Conservation (phyloP, 1,140 invertebrate species). For the Delia radicum region DNA sequence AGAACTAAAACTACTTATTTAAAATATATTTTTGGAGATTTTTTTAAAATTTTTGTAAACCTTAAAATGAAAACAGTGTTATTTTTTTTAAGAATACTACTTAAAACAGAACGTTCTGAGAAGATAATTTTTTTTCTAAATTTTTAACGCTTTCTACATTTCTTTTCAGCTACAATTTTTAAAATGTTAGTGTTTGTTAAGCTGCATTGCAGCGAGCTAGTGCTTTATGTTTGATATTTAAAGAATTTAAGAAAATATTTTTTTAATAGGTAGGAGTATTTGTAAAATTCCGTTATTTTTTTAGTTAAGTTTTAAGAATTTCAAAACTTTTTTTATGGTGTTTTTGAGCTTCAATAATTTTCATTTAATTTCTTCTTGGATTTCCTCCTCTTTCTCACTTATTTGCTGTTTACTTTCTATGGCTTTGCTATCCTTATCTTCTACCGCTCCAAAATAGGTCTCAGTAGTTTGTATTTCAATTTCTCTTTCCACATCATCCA, state of each 20-base stretch:
- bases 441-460: constrained; percentile 48
- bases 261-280: too few species aligned
- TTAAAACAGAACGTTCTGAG: not conserved
- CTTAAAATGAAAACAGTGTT: not conserved
- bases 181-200: too few species aligned
- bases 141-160: not conserved
- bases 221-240: not conserved
- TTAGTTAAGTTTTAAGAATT: not conserved
- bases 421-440: constrained; percentile 41
- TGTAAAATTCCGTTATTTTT: too few species aligned
- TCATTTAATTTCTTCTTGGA: constrained; percentile 27
- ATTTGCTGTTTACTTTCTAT: constrained; percentile 35
- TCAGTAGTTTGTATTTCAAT: constrained; percentile 48
- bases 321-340: not conserved
- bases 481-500: constrained; percentile 51
- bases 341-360: not conserved
- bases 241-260: not conserved
- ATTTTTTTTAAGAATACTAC: not conserved
- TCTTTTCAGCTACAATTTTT: too few species aligned
- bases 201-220: not conserved
- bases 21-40: not conserved
- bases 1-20: not conserved
- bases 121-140: not conserved
- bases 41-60: not conserved
- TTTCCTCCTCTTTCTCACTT: not conserved